These are phyloP conservation scores for Schrankia costaestrigalis DNA, from an alignment of 2,888 invertebrate genomes.

Conservation along the genomic window DNA sequence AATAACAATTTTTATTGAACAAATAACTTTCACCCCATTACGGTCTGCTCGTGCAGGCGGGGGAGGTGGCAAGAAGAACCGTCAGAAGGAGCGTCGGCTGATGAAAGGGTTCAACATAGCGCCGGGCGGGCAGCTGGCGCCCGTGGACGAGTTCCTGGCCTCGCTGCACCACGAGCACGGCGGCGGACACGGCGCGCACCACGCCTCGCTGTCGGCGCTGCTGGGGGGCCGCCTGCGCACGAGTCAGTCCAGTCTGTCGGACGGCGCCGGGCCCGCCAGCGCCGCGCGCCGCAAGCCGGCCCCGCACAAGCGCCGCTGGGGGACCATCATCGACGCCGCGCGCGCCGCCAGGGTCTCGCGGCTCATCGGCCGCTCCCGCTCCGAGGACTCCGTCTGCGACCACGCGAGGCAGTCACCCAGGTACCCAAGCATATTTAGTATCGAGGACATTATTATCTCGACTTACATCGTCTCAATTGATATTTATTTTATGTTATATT, in stretches of 20 bases:
- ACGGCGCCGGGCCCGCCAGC: conserved; percentile 48
- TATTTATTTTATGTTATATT: no score
- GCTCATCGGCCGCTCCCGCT: conserved; percentile 87
- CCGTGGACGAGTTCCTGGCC: conserved; percentile 89
- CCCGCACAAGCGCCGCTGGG: conserved; percentile 89
- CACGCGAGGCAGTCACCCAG: conserved; percentile 79
- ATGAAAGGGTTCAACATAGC: conserved; percentile 97
- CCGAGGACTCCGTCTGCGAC: conserved; percentile 90
- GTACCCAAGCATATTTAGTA: conserved; percentile 29
- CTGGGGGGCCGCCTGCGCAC: conserved; percentile 81
- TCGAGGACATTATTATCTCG: not conserved
- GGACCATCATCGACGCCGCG: conserved; percentile 92
- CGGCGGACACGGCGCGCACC: conserved; percentile 57
- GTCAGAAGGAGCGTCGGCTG: conserved; percentile 93
- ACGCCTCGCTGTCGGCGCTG: conserved; percentile 83
- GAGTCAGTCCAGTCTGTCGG: conserved; percentile 68
- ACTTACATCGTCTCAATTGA: no score
- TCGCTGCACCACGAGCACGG: conserved; percentile 84
- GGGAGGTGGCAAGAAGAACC: conserved; percentile 95
- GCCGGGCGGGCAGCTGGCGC: conserved; percentile 83
- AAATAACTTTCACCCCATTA: not conserved
- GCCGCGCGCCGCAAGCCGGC: conserved; percentile 59
- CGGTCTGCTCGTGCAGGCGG: conserved; percentile 71
- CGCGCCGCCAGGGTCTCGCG: conserved; percentile 89
- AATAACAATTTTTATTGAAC: not conserved